A percentile compares a stretch with the other conserved stretches of the same genome.
phyloP scores from a whole-genome alignment of 2,113 vertebrate genomes.

The Engraulis encrasicolus region DNA sequence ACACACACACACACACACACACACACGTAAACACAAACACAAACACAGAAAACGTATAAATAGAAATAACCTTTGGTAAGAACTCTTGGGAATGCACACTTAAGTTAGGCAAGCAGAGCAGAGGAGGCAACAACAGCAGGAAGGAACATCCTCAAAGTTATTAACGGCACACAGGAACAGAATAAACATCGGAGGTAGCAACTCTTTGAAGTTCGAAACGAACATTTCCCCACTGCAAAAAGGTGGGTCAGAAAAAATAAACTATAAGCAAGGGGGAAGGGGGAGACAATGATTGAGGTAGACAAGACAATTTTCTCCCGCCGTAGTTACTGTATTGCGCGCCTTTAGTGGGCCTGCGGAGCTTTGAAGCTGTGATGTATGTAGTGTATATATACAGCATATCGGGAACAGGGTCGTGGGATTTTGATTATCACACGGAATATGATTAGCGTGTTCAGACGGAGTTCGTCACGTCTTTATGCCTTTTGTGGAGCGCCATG shows the following conservation, averaged over 20 bases:
- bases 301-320: background rate
- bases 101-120: background rate
- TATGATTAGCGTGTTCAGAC: background rate
- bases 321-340: background rate
- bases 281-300: background rate
- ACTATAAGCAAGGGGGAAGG: background rate
- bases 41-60: background rate
- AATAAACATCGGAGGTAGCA: too few species aligned
- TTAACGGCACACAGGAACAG: background rate
- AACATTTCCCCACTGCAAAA: background rate
- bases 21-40: too few species aligned
- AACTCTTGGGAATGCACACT: background rate
- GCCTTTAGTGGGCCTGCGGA: background rate
- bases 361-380: background rate
- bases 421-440: background rate
- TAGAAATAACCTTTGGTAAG: background rate
- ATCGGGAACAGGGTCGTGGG: background rate
- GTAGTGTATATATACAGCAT: too few species aligned
- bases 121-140: background rate
- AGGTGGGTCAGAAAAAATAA: background rate
- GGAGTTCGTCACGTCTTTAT: background rate
- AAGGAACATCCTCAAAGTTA: background rate
- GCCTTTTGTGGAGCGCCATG: background rate
- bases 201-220: background rate
- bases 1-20: background rate